Evolutionary conservation across 2,797 vertebrate species (phyloP), one percentile per base, ranked within the genome.

Genomic region (Carapus acus): DNA sequence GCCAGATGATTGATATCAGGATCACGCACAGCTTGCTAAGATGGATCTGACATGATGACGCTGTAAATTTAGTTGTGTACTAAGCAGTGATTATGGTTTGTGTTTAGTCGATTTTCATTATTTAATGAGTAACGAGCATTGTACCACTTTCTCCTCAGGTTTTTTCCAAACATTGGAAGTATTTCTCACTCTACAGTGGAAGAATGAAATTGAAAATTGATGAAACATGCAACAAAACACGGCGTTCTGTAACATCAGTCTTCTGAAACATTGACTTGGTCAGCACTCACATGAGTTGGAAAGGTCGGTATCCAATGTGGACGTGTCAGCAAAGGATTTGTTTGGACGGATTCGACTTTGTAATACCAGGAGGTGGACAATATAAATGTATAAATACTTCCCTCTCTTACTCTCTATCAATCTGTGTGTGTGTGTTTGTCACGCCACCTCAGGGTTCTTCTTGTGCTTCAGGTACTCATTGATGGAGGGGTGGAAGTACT

Each of bases 381-480:
- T n/a, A n/a, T n/a, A n/a, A n/a, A n/a, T n/a, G n/a, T n/a, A n/a
- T n/a, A n/a, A n/a, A n/a, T n/a, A n/a, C n/a, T n/a, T n/a, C n/a
- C n/a, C n/a, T n/a, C n/a, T n/a, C n/a, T n/a, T n/a, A n/a, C n/a
- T n/a, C n/a, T n/a, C n/a, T n/a, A n/a, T n/a, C n/a, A n/a, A n/a
- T 36, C 19, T 43, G 51, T 36, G 11, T 23, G 33, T 15, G 33
- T 59, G 21, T 22, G 18, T 46, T 40, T 8, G 11, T 2, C 3
- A 12, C 65, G 90, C 88, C 75, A 97, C 96, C 91, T 93, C 90
- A 1, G 96, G 95, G 73, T 91, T 91, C 86, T 98, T 99, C 88
- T 99, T 99, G 82, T 88, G 91, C 51, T 96, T 88, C 46, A 99
- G 75, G 66, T 98, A 99, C 38, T 95, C 93, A 13, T 89, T 91